Evolutionary conservation across 2,888 invertebrate species (phyloP), one percentile per base, ranked within the genome.

Genomic region (Drosophila planitibia): DNA sequence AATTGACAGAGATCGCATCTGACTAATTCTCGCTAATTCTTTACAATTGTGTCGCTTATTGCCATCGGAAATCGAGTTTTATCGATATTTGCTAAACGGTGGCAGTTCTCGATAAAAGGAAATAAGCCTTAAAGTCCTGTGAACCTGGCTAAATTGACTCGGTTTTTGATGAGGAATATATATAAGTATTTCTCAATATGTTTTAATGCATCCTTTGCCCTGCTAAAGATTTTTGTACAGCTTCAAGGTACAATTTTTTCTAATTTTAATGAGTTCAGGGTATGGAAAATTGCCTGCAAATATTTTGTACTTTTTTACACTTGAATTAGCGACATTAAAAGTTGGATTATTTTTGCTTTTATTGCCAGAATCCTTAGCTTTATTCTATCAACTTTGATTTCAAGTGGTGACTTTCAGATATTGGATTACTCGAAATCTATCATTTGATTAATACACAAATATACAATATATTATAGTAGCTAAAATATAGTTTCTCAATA

Each of bases 311-410:
- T 9, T 47, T 47, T 9, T 16, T 22, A 16, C 1, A 16, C 25
- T 25, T 16, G 4, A 25, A 47, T 9, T 47, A 4, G 1, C 25
- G 4, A 2, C 2, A 25, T 47, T 9, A 16, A 16, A 4, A 16
- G 4, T 25, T 1, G 25, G 16, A 0, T 47, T 16, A 25, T 9
- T 0, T 4, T 25, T 25, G 4, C 9, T 16, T 2, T 9, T 16
- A 25, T 25, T 25, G 9, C 9, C 16, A 9, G 25, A 25, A 47
- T 25, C 47, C 2, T 1, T 7, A 10, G 41, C 4, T 41, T n/a
- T n/a, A 41, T 41, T n/a, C 4, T 10, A 4, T n/a, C 4, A 10
- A n/a, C 2, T 41, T n/a, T n/a, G 41, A 41, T 10, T 10, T 10
- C 10, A n/a, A n/a, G 0, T n/a, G 10, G n/a, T 16, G 16, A 16